Percentiles rank a stretch among this genome's conserved stretches.
Conservation (phyloP, 2,888 invertebrate species). For the Melipona bicolor region DNA sequence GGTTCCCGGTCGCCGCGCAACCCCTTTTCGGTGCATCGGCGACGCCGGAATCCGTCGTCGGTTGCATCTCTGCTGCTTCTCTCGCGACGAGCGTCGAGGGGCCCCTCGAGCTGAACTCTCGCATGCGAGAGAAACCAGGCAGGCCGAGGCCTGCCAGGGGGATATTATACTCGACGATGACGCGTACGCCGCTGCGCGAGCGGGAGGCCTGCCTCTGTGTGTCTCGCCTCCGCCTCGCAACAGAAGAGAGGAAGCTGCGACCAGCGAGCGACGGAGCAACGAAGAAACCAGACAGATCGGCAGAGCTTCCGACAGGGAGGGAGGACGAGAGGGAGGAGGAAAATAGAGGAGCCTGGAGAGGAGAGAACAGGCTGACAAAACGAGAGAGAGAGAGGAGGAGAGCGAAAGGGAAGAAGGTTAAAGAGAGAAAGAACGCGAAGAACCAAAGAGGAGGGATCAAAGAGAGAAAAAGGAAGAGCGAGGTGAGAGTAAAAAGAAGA, state of each 20-base stretch:
- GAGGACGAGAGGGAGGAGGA: not conserved
- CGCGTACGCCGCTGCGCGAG: constrained; percentile 75
- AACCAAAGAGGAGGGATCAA: not conserved
- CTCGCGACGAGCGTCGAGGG: constrained; percentile 42
- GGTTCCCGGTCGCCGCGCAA: constrained; percentile 6
- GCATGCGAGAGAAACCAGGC: constrained; percentile 68
- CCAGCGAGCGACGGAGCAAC: too few relatives aligned
- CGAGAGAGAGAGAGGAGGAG: constrained; percentile 1
- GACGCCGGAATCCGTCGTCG: constrained; percentile 38
- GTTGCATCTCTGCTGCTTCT: constrained; percentile 5
- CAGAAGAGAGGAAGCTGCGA: constrained; percentile 16
- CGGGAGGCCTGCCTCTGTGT: constrained; percentile 65
- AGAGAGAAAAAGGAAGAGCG: constrained; percentile 7
- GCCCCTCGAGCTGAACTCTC: constrained; percentile 69
- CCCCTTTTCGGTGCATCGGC: constrained; percentile 34
- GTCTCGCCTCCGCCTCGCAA: constrained; percentile 64
- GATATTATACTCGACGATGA: constrained; percentile 83
- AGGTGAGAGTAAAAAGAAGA: constrained; percentile 1
- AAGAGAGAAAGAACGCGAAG: constrained; percentile 3
- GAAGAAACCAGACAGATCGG: not conserved
- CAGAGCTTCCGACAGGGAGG: not conserved
- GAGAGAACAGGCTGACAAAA: not conserved
- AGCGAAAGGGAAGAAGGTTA: constrained; percentile 46
- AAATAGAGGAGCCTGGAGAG: constrained; percentile 4
- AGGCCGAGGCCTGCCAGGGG: constrained; percentile 70